These are phyloP conservation scores for Dichetophora obliterata DNA, from an alignment of 2,888 invertebrate species.

Conservation along the genomic window DNA sequence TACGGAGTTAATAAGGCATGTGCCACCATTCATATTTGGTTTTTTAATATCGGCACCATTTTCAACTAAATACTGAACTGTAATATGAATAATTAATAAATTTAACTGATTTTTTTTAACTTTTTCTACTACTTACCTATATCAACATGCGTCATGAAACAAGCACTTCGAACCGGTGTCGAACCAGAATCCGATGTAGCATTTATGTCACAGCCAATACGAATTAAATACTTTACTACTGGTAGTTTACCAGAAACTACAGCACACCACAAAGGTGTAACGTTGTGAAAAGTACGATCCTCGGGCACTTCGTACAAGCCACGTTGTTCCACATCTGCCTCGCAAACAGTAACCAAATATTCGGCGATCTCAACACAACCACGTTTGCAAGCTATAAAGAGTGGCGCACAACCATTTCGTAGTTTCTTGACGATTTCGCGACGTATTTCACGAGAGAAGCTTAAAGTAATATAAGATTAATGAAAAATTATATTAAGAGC, in stretches of 20 bases:
- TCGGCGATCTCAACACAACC: constrained; percentile 88
- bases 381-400: constrained; percentile 76
- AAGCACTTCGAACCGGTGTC: constrained; percentile 90
- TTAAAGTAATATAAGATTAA: constrained; percentile 51
- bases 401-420: constrained; percentile 83
- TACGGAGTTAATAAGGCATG: constrained; percentile 93
- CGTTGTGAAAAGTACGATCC: constrained; percentile 81
- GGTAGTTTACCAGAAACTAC: constrained; percentile 86
- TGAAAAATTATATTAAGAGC: no score
- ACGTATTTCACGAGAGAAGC: constrained; percentile 74
- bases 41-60: constrained; percentile 86
- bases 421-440: constrained; percentile 78
- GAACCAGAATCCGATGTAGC: constrained; percentile 90
- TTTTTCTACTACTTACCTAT: constrained; percentile 68
- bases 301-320: constrained; percentile 88
- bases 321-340: constrained; percentile 87
- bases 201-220: constrained; percentile 86
- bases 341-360: constrained; percentile 85
- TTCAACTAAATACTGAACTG: constrained; percentile 80
- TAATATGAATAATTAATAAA: constrained; percentile 48
- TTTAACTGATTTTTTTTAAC: no score
- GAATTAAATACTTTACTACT: constrained; percentile 82
- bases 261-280: constrained; percentile 93
- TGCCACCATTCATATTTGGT: constrained; percentile 92
- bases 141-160: constrained; percentile 91